Evolutionary conservation across 2,888 invertebrate species (phyloP), one percentile per base, ranked within the genome.

Genomic region (Limenitis camilla): DNA sequence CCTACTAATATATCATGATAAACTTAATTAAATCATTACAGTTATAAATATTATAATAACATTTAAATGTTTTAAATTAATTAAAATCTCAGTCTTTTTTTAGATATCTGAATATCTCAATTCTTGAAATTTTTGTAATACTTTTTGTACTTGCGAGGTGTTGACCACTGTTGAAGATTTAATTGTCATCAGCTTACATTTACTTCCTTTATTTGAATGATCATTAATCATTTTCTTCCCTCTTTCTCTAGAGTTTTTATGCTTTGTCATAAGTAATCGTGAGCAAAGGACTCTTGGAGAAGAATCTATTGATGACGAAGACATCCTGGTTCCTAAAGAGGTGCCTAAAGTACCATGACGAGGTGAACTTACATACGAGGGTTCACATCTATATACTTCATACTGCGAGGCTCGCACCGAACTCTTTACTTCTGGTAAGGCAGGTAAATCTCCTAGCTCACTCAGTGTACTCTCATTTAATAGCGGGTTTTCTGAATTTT

Each of bases 261-360:
- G 61, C 51, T 72, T 80, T 1, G 68, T 53, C 54, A 75, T 56
- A 7, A 80, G 58, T 5, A 82, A 59, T 5, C 67, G 71, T 0
- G 81, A 77, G 55, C 78, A 81, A 28, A 81, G 63, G 3, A 70
- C 55, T 60, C 75, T 69, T 0, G 84, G 78, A 1, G 82, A 76
- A 1, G 65, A 62, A 5, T 76, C 73, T 5, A 67, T 53, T 6
- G 81, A 78, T 0, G 83, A 63, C 9, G 80, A 74, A 3, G 72
- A 63, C 7, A 73, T 47, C 52, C 64, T 72, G 1, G 64, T 61
- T 10, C 66, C 64, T 0, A 71, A 67, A 9, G 77, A 72, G 0
- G 72, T 69, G 4, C 69, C 60, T 31, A 61, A 56, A 0, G 79
- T 75, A 2, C 74, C 77, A 33, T 76, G 77, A 1, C 71, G 66